A percentile compares a stretch with the other conserved stretches of the same genome.
Conservation (phyloP, 2,888 invertebrate genomes). For the Tipula unca region DNA sequence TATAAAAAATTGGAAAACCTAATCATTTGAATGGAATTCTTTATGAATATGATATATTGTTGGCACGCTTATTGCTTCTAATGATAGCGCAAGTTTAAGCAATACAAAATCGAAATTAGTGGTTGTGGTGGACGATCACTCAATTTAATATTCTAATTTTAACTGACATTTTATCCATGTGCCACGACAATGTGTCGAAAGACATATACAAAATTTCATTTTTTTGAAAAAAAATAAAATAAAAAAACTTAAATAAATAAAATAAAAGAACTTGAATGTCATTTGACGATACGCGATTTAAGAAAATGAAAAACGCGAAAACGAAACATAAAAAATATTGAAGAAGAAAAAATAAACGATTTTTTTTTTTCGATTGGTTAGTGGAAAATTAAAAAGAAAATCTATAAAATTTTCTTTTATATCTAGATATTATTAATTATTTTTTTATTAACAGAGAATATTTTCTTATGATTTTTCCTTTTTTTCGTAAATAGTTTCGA, state of each 20-base stretch:
- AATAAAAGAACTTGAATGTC: background rate
- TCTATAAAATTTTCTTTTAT: background rate
- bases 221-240: background rate
- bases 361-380: background rate
- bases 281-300: background rate
- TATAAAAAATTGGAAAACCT: background rate
- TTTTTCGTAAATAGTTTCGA: background rate
- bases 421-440: background rate
- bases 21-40: background rate
- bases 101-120: background rate
- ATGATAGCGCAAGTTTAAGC: background rate
- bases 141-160: background rate
- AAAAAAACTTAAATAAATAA: background rate
- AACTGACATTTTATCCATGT: constrained; percentile 14
- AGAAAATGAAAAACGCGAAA: background rate
- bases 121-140: background rate
- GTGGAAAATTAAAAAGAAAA: background rate
- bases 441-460: background rate
- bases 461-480: background rate
- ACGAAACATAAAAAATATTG: background rate
- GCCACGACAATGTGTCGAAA: background rate
- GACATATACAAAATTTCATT: background rate
- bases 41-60: background rate
- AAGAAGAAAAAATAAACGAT: background rate
- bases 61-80: background rate